These are phyloP conservation scores for Geococcyx californianus DNA, from an alignment of 2,113 vertebrate genomes.

Conservation along the genomic window DNA sequence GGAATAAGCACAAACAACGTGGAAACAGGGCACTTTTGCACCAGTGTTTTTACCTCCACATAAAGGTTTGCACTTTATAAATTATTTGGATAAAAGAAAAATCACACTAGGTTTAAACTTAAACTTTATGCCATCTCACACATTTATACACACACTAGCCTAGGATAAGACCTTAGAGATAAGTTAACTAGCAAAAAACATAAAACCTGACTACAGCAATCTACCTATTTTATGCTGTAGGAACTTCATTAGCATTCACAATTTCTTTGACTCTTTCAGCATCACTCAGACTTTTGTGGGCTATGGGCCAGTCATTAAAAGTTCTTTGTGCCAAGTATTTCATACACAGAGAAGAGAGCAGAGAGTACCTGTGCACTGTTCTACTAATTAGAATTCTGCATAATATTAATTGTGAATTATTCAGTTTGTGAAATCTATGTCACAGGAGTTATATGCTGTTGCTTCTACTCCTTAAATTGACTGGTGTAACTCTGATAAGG, in stretches of 20 bases:
- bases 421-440: neutral
- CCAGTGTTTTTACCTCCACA: accelerated
- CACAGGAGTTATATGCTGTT: neutral
- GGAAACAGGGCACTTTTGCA: neutral
- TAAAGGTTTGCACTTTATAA: neutral
- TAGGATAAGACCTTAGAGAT: neutral
- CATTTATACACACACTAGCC: neutral
- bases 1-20: neutral
- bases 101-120: neutral
- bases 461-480: neutral
- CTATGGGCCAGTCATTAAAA: neutral
- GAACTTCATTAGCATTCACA: neutral
- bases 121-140: neutral
- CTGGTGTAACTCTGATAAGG: neutral
- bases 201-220: neutral
- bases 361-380: neutral
- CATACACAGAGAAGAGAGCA: neutral
- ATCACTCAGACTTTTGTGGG: neutral
- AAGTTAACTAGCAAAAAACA: neutral
- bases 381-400: neutral
- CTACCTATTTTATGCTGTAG: neutral
- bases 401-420: neutral
- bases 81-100: neutral
- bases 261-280: neutral
- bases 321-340: neutral